phyloP scores from a whole-genome alignment of 2,888 invertebrate genomes.

The Aporophyla lueneburgensis region DNA sequence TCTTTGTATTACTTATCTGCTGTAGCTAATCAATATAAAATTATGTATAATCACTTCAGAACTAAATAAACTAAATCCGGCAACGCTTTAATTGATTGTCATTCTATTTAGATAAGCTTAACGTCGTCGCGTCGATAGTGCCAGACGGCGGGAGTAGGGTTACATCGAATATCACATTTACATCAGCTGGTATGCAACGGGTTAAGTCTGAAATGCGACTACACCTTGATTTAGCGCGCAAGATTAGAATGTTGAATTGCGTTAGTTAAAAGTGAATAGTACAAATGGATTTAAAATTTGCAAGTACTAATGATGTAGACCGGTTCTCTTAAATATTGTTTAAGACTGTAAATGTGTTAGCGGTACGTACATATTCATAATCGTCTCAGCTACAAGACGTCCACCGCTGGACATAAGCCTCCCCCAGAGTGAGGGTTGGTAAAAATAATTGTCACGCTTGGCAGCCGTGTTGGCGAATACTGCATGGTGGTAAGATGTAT shows the following conservation, averaged over 20 bases:
- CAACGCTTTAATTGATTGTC: slow-evolving; percentile 25
- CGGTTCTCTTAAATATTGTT: not conserved
- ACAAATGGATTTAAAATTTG: not conserved
- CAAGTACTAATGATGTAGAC: not conserved
- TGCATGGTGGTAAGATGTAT: too few relatives aligned
- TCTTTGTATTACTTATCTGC: not conserved
- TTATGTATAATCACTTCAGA: not conserved
- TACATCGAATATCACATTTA: slow-evolving; percentile 37
- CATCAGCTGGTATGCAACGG: slow-evolving; percentile 18
- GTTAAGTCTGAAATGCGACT: slow-evolving; percentile 28
- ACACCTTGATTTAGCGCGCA: slow-evolving; percentile 7
- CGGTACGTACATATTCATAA: too few relatives aligned
- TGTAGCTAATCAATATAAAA: not conserved
- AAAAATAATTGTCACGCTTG: too few relatives aligned
- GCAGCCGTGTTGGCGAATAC: too few relatives aligned
- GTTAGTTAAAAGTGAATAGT: not conserved
- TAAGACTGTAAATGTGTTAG: too few relatives aligned
- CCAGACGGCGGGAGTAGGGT: slow-evolving; percentile 26
- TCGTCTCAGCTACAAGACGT: too few relatives aligned
- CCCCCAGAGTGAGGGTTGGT: too few relatives aligned
- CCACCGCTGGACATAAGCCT: too few relatives aligned
- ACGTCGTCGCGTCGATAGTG: slow-evolving; percentile 11
- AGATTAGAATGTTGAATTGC: slow-evolving; percentile 1
- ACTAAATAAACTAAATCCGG: not conserved
- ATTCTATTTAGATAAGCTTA: slow-evolving; percentile 26